Conservation (phyloP, 92 coral and sea anemone genomes). For the Parazoanthus atlanticus region DNA sequence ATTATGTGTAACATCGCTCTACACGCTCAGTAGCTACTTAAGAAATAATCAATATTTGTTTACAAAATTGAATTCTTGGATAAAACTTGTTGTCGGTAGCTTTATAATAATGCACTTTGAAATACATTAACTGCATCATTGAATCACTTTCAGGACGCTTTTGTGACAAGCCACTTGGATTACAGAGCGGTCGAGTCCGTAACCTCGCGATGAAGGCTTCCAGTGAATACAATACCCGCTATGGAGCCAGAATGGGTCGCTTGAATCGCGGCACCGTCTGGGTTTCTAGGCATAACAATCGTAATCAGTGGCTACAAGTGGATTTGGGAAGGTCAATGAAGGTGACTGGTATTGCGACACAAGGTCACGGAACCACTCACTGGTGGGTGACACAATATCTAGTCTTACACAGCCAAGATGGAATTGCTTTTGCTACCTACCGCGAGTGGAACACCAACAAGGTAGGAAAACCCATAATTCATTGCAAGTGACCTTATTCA, state of each 20-base stretch:
- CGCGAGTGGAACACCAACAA: slow-evolving; percentile 41
- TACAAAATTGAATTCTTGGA: not conserved
- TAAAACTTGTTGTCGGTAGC: not conserved
- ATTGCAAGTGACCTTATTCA: too few species aligned
- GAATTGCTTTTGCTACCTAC: slow-evolving; percentile 13
- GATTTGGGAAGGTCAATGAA: slow-evolving; percentile 63
- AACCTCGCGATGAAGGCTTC: slow-evolving; percentile 32
- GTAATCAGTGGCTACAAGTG: slow-evolving; percentile 55
- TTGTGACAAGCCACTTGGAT: slow-evolving; percentile 23
- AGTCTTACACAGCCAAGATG: slow-evolving; percentile 28
- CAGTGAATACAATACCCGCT: slow-evolving; percentile 14
- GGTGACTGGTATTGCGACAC: slow-evolving; percentile 64
- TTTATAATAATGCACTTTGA: not conserved
- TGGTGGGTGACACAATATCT: slow-evolving; percentile 61
- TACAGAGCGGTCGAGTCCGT: slow-evolving; percentile 31
- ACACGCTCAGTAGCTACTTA: too few species aligned
- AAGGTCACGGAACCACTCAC: slow-evolving; percentile 42
- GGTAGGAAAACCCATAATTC: not conserved
- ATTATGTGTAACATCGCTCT: too few species aligned
- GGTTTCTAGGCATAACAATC: slow-evolving; percentile 37
- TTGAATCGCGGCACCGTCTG: slow-evolving; percentile 13
- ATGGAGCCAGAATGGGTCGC: slow-evolving; percentile 27
- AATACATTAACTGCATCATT: not conserved
- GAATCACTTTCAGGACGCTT: not conserved
- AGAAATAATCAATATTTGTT: too few species aligned